Conservation (phyloP, 2,888 invertebrate genomes). For the Ectemnius cavifrons region DNA sequence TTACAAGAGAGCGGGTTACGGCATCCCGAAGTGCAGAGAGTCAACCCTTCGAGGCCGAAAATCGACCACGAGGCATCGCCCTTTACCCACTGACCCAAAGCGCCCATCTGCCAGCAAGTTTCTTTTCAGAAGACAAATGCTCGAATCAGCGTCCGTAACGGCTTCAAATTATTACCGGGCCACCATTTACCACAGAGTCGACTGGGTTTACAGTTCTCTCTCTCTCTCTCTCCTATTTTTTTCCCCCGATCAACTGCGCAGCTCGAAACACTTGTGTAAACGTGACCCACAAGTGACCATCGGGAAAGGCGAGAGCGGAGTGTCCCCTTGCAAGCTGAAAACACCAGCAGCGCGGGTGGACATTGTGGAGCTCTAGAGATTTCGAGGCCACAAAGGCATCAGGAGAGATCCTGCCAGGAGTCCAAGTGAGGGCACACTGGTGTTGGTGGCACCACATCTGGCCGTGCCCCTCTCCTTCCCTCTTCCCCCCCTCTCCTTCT, state of each 20-base stretch:
- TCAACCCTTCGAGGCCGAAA: constrained; percentile 17
- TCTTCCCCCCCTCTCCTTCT: constrained; percentile 25
- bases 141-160: not conserved
- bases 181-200: not conserved
- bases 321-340: constrained; percentile 27
- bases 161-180: constrained; percentile 18
- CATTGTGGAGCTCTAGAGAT: constrained; percentile 17
- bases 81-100: constrained; percentile 2
- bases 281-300: constrained; percentile 54
- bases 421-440: constrained; percentile 15
- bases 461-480: constrained; percentile 35
- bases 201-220: constrained; percentile 17
- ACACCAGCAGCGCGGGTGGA: constrained; percentile 3
- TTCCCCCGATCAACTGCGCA: not conserved
- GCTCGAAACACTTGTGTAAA: constrained; percentile 57
- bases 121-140: not conserved
- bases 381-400: constrained; percentile 47
- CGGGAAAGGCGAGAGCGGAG: constrained; percentile 41
- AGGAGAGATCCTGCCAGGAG: constrained; percentile 17
- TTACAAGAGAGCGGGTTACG: constrained; percentile 20
- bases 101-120: not conserved
- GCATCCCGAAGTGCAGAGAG: not conserved
- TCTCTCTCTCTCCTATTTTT: constrained; percentile 11
- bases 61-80: not conserved
- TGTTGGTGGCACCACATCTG: constrained; percentile 55